A percentile compares a stretch with the other conserved stretches of the same genome.
These are phyloP conservation scores for Grantiella picta DNA, from an alignment of 2,113 vertebrate genomes.

Conservation along the genomic window DNA sequence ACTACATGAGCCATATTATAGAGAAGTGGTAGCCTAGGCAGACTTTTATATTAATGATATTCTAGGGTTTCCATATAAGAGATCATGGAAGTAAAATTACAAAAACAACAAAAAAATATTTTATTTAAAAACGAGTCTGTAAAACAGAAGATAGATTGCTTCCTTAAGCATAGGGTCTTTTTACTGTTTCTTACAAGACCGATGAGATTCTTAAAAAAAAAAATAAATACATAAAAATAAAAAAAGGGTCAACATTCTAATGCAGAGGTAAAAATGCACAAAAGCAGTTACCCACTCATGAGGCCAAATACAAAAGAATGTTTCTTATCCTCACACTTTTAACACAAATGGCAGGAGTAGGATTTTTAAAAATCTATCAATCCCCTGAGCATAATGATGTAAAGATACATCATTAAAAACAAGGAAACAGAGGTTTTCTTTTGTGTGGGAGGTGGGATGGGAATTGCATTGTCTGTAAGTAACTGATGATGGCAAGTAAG, in stretches of 20 bases:
- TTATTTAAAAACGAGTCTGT: constrained; percentile 41
- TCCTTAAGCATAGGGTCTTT: constrained; percentile 49
- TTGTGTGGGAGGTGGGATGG: not conserved
- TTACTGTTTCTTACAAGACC: constrained; percentile 63
- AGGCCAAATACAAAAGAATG: not conserved
- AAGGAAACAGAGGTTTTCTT: not conserved
- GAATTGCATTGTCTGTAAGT: not conserved
- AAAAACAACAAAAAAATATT: not conserved
- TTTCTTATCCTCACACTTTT: constrained; percentile 36
- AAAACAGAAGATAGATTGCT: constrained; percentile 30
- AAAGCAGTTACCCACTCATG: not conserved
- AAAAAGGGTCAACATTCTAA: constrained; percentile 5
- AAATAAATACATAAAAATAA: constrained; percentile 42
- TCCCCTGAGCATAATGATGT: not conserved
- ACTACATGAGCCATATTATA: constrained; percentile 99
- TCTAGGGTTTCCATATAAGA: constrained; percentile 51
- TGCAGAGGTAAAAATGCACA: constrained; percentile 28
- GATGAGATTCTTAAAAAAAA: constrained; percentile 49
- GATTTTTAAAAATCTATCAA: not conserved
- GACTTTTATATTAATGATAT: constrained; percentile 64
- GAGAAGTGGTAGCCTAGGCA: constrained; percentile 91
- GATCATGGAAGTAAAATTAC: constrained; percentile 21
- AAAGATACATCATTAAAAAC: not conserved
- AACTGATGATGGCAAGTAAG: not conserved
- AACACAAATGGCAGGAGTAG: not conserved